phyloP scores from a whole-genome alignment of 1,140 invertebrate species.

The Drosophila triauraria region DNA sequence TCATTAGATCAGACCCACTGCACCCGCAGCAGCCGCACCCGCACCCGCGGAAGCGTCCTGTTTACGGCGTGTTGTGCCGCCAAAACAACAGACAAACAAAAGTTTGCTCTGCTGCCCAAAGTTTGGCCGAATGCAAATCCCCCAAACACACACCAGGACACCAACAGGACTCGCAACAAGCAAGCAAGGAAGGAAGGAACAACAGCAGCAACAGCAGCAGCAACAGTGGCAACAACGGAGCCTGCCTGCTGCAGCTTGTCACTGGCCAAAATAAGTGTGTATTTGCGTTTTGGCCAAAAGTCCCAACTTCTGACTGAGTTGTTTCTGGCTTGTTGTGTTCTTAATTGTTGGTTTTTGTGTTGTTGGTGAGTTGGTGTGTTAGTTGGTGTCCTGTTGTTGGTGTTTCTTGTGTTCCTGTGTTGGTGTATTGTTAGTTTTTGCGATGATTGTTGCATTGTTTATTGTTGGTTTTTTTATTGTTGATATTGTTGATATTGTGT shows the following conservation, averaged over 20 bases:
- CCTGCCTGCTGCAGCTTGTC: slow-evolving; percentile 3
- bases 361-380: neutral
- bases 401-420: too few species aligned
- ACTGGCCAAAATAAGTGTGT: neutral
- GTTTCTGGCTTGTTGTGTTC: slow-evolving; percentile 10
- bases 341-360: slow-evolving; percentile 9
- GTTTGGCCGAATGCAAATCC: slow-evolving; percentile 50
- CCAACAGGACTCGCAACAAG: neutral
- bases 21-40: slow-evolving; percentile 5
- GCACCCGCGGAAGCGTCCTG: slow-evolving; percentile 2
- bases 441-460: too few species aligned
- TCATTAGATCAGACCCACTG: slow-evolving; percentile 43
- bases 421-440: too few species aligned
- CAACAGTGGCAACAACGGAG: neutral
- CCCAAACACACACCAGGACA: slow-evolving; percentile 22
- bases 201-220: neutral
- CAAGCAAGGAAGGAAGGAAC: neutral
- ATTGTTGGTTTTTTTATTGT: neutral
- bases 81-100: slow-evolving; percentile 58
- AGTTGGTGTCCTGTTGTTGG: neutral
- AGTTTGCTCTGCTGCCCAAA: slow-evolving; percentile 43
- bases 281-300: slow-evolving; percentile 8
- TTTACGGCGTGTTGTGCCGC: slow-evolving; percentile 32
- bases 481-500: too few species aligned
- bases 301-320: neutral